Conservation (phyloP, 2,797 vertebrate species). For the Macrochelys suwanniensis region DNA sequence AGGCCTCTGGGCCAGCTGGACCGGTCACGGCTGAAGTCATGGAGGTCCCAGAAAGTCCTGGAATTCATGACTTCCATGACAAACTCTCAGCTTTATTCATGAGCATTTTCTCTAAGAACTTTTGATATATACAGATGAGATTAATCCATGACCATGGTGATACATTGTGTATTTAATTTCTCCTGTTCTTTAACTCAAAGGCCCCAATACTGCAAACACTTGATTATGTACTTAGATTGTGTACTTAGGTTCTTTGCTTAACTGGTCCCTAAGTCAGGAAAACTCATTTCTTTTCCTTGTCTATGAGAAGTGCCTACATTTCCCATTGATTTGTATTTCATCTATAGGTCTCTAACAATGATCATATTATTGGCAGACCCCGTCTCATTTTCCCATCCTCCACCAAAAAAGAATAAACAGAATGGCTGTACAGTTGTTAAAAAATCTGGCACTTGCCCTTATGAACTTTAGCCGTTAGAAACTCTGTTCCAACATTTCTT, state of each 20-base stretch:
- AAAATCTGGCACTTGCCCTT: constrained; percentile 61
- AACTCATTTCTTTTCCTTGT: constrained; percentile 19
- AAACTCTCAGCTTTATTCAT: background rate
- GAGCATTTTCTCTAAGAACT: background rate
- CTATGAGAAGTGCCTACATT: constrained; percentile 7
- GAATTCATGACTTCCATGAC: too few relatives aligned
- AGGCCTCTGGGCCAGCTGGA: too few relatives aligned
- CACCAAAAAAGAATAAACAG: constrained; percentile 34
- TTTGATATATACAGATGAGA: background rate
- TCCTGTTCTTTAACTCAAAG: constrained; percentile 15
- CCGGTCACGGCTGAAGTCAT: too few relatives aligned
- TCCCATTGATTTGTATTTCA: constrained; percentile 49
- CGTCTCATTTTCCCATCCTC: constrained; percentile 38
- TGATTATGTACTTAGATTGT: constrained; percentile 27
- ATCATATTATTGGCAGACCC: constrained; percentile 61
- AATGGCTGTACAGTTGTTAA: constrained; percentile 48
- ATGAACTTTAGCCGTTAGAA: constrained; percentile 70
- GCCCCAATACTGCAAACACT: constrained; percentile 22
- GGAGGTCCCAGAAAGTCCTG: too few relatives aligned
- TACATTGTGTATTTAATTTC: constrained; percentile 6
- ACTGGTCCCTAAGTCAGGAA: constrained; percentile 42
- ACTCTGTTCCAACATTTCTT: constrained; percentile 58
- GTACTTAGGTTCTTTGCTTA: constrained; percentile 29
- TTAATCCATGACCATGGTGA: constrained; percentile 4
- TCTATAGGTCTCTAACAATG: constrained; percentile 62